Base-by-base conservation (phyloP, 2,113 vertebrate species). In the Ctenodactylus gundi region DNA sequence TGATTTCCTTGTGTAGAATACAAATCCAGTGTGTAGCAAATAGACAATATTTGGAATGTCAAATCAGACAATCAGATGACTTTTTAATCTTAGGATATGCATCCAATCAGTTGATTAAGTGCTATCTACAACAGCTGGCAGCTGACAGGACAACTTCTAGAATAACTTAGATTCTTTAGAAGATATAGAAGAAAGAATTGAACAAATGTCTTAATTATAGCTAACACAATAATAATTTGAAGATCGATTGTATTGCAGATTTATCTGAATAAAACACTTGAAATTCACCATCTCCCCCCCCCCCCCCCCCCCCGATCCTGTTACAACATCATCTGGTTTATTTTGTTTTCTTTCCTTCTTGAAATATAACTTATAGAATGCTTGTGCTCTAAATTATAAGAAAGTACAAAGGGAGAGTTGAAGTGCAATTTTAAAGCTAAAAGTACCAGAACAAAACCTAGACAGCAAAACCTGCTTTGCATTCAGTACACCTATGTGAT, bases 31-130 rank as follows among this genome's bases (percentile, higher is more conserved):
- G 55, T 76, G 39, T 64, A 76, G 53, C 60, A 86, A 39, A 29
- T n/a, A 89, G 12, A 44, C 92, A 53, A 92, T 95, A 7, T 60
- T 75, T 70, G 6, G 73, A 60, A 51, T 62, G 25, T 88, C 95
- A 94, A 91, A 90, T 96, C 60, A 96, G 36, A 73, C 64, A 68
- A 88, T n/a, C n/a, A n/a, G 94, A 88, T 94, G 84, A 58, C 55
- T 93, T 65, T 84, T 55, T 88, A n/a, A 70, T 73, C 75, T 95
- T 95, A 84, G 90, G 75, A 80, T 95, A 85, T 39, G 80, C 51
- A 77, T 4, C 53, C 60, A 95, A 77, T 84, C 93, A 83, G 91
- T n/a, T 96, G 91, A 94, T 97, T 95, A 96, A 96, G 93, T 60
- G 93, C 68, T 88, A 80, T 82, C 62, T 65, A 87, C 64, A 96